Conservation (phyloP, 2,113 vertebrate species). For the Hassar affinis region DNA sequence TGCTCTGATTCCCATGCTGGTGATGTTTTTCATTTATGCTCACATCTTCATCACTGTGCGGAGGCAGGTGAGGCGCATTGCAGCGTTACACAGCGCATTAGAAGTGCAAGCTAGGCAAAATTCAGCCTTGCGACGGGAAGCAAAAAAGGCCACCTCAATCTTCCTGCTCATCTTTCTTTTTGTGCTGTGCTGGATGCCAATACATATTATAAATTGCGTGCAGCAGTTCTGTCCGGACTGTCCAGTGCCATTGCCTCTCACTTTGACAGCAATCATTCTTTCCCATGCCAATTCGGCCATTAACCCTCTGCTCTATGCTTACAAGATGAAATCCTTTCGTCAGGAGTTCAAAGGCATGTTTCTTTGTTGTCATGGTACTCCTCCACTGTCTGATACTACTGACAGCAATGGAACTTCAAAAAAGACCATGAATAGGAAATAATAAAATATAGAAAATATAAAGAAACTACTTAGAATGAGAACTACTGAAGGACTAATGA, state of each 20-base stretch:
- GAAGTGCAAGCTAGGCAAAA: constrained; percentile 14
- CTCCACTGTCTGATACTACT: neutral
- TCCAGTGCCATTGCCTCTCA: constrained; percentile 52
- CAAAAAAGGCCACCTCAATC: constrained; percentile 59
- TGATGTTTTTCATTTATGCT: constrained; percentile 59
- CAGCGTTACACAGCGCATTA: neutral
- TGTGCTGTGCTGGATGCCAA: constrained; percentile 66
- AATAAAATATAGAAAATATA: too few species aligned
- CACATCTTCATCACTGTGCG: constrained; percentile 53
- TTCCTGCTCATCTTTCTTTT: constrained; percentile 66
- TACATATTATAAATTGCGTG: constrained; percentile 64
- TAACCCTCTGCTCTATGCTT: constrained; percentile 67
- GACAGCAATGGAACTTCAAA: constrained; percentile 3
- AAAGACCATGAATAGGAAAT: neutral
- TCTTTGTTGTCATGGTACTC: constrained; percentile 14
- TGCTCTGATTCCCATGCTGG: constrained; percentile 53
- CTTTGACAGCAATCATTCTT: constrained; percentile 58
- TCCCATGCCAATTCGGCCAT: constrained; percentile 67
- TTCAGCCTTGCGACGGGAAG: constrained; percentile 31
- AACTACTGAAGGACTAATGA: neutral
- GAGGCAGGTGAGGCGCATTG: constrained; percentile 44
- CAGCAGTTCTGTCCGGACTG: constrained; percentile 56
- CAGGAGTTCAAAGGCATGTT: constrained; percentile 54
- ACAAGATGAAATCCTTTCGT: constrained; percentile 65
- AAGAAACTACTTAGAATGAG: neutral